Evolutionary conservation across 2,888 invertebrate species (phyloP).

Genomic region (Hirtodrosophila duncani): DNA sequence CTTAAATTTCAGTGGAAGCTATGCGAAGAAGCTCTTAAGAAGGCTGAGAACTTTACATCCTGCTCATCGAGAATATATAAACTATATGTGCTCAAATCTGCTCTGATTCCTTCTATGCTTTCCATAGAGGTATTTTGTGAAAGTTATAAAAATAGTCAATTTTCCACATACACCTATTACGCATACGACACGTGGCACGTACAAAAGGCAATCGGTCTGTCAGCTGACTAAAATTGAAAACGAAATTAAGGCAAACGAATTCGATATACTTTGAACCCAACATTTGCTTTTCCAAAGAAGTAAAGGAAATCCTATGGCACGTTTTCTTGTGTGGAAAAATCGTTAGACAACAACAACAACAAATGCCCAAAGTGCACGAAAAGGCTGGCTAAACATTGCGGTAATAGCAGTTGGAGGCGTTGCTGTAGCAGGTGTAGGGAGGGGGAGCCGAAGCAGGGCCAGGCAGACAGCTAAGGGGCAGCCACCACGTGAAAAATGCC

Average conservation of each 20-base stretch:
- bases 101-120: too few relatives aligned
- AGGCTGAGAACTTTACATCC: too few relatives aligned
- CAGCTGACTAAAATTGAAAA: slow-evolving; percentile 42
- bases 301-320: background rate
- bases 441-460: slow-evolving; percentile 5
- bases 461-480: slow-evolving; percentile 19
- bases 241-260: slow-evolving; percentile 35
- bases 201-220: slow-evolving; percentile 43
- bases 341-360: slow-evolving; percentile 52
- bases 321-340: slow-evolving; percentile 59
- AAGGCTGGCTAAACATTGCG: slow-evolving; percentile 5
- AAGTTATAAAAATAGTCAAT: too few relatives aligned
- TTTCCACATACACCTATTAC: too few relatives aligned
- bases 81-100: too few relatives aligned
- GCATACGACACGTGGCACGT: slow-evolving; percentile 59
- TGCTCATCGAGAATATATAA: too few relatives aligned
- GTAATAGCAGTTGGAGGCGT: too few relatives aligned
- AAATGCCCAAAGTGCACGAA: slow-evolving; percentile 67
- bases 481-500: slow-evolving; percentile 77
- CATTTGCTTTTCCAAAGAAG: too few relatives aligned
- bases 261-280: slow-evolving; percentile 42
- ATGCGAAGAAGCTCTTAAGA: too few relatives aligned
- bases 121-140: too few relatives aligned
- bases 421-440: slow-evolving; percentile 18
- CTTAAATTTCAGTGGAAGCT: too few relatives aligned